Conservation (phyloP, 2,113 vertebrate genomes). For the Odocoileus hemionus region DNA sequence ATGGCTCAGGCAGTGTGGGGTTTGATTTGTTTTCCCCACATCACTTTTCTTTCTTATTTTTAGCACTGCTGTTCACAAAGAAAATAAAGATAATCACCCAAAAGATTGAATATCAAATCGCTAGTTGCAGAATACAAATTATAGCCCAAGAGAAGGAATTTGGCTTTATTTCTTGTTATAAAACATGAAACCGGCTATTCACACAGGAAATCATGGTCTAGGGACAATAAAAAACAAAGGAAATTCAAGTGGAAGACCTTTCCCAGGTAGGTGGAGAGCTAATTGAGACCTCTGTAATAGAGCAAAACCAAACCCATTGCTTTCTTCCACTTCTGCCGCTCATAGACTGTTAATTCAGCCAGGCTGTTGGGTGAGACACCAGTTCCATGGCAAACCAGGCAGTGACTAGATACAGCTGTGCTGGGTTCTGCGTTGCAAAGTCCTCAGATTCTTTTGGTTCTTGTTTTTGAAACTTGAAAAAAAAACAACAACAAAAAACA, state of each 20-base stretch:
- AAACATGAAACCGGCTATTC: neutral
- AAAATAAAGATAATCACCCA: conserved; percentile 58
- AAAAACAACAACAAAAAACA: neutral
- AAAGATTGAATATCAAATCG: conserved; percentile 33
- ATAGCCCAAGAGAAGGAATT: neutral
- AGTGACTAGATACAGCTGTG: neutral
- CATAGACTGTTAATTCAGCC: neutral
- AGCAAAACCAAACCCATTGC: neutral
- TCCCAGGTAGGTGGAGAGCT: neutral
- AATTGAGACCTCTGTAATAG: neutral
- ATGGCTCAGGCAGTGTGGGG: neutral
- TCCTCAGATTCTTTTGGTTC: neutral
- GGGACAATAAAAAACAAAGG: neutral
- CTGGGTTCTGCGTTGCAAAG: neutral
- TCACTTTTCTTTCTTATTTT: conserved; percentile 47
- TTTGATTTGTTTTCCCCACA: neutral
- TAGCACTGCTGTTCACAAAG: conserved; percentile 46
- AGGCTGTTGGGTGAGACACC: accelerated
- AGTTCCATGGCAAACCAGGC: neutral
- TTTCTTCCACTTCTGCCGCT: no score
- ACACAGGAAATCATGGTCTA: neutral
- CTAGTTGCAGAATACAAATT: conserved; percentile 33
- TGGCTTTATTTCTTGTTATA: neutral
- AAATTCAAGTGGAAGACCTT: conserved; percentile 3
- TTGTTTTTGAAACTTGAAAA: neutral